Percentiles rank a stretch among this genome's conserved stretches.
These are phyloP conservation scores for Meriones unguiculatus DNA, from an alignment of 2,113 vertebrate species.

Conservation along the genomic window DNA sequence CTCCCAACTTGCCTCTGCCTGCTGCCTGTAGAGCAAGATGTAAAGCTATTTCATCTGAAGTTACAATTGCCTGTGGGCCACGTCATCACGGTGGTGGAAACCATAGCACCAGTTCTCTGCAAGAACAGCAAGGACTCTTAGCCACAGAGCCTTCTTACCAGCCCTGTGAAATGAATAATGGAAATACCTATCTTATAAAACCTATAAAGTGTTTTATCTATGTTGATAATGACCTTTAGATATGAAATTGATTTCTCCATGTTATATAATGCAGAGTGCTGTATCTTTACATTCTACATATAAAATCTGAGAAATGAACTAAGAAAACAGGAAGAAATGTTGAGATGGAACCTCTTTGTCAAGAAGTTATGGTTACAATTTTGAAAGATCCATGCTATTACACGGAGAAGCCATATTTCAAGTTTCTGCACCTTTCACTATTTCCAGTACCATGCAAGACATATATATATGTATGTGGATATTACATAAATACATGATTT, in stretches of 20 bases:
- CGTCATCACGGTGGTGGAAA: neutral
- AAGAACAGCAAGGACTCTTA: neutral
- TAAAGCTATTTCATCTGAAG: neutral
- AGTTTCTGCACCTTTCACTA: neutral
- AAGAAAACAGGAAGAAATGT: neutral
- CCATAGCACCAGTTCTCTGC: too few species aligned
- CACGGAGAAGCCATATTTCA: neutral
- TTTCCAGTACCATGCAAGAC: neutral
- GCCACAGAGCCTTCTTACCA: neutral
- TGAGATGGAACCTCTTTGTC: neutral
- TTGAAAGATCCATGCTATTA: neutral
- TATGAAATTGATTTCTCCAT: neutral
- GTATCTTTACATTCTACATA: neutral
- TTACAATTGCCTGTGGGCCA: neutral
- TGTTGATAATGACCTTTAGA: neutral
- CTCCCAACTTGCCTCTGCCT: neutral
- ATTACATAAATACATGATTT: neutral
- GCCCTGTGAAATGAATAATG: neutral
- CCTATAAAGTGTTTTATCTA: neutral
- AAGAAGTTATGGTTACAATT: neutral
- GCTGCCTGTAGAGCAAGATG: neutral
- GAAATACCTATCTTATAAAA: neutral
- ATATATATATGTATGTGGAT: neutral
- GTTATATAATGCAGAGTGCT: neutral
- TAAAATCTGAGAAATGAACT: neutral